Evolutionary conservation across 2,113 vertebrate species (phyloP).

Genomic region (Bufo bufo): DNA sequence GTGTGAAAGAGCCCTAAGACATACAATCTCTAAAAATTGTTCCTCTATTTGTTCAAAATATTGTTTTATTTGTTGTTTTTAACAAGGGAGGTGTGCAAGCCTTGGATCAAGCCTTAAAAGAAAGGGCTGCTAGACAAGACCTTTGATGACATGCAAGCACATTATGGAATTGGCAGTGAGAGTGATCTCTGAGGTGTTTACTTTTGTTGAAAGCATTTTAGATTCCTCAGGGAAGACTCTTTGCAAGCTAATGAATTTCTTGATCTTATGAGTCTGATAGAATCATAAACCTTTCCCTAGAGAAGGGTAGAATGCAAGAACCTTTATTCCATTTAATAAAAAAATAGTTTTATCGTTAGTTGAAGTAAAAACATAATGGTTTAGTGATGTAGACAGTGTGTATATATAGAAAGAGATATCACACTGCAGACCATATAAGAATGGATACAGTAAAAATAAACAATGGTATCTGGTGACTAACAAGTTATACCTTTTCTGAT

Average conservation of each 20-base stretch:
- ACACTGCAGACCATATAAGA: no score
- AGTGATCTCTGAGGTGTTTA: constrained; percentile 44
- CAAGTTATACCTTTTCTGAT: no score
- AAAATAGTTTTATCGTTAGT: not conserved
- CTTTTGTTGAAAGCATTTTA: constrained; percentile 51
- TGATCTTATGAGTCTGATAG: constrained; percentile 21
- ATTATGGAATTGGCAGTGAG: constrained; percentile 39
- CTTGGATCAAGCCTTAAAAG: constrained; percentile 16
- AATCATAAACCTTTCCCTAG: not conserved
- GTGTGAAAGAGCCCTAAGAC: no score
- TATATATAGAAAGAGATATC: not conserved
- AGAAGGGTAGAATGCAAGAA: not conserved
- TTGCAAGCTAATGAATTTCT: constrained; percentile 40
- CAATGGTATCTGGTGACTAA: no score
- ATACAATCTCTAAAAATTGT: not conserved
- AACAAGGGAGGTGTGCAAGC: not conserved
- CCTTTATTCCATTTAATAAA: not conserved
- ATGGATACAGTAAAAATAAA: no score
- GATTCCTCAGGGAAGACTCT: not conserved
- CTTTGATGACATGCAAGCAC: constrained; percentile 39
- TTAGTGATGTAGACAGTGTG: not conserved
- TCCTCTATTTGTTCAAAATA: not conserved
- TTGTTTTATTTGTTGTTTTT: not conserved
- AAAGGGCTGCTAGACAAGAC: constrained; percentile 4
- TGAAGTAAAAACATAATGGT: not conserved